Evolutionary conservation across 64 coral and sea anemone genomes (phyloP).

Genomic region (Actinia tenebrosa): DNA sequence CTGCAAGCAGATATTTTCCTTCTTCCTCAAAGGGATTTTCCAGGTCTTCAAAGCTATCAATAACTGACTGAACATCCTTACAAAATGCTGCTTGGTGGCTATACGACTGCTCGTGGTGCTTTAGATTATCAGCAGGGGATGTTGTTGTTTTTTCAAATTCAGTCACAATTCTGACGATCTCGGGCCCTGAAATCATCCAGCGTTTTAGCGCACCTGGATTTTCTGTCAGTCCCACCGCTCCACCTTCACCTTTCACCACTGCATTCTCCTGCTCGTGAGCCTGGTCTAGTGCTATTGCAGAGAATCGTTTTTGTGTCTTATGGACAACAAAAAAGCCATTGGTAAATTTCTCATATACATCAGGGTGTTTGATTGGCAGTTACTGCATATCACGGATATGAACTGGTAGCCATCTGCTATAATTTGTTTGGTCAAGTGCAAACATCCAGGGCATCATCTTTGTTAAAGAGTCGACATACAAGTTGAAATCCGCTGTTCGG

Average conservation of each 20-base stretch:
- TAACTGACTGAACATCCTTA: slow-evolving; percentile 26
- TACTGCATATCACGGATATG: slow-evolving; percentile 12
- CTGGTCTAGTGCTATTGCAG: slow-evolving; percentile 7
- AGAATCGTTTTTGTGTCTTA: slow-evolving; percentile 41
- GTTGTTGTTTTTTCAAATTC: slow-evolving; percentile 28
- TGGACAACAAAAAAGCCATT: slow-evolving; percentile 37
- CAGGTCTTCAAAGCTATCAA: slow-evolving; percentile 35
- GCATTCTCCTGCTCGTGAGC: slow-evolving; percentile 28
- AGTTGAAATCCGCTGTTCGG: slow-evolving; percentile 19
- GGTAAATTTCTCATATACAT: slow-evolving; percentile 33
- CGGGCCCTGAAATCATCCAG: slow-evolving; percentile 38
- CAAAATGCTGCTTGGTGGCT: slow-evolving; percentile 27
- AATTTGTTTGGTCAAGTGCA: slow-evolving; percentile 24
- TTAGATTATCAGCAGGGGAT: not conserved
- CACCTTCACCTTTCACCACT: slow-evolving; percentile 47
- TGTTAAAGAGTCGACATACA: slow-evolving; percentile 14
- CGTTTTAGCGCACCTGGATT: slow-evolving; percentile 26
- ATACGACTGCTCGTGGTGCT: slow-evolving; percentile 29
- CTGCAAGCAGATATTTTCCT: slow-evolving; percentile 26
- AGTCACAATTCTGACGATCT: slow-evolving; percentile 33
- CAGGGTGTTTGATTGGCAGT: slow-evolving; percentile 19
- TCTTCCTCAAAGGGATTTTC: slow-evolving; percentile 31
- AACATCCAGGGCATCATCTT: slow-evolving; percentile 30
- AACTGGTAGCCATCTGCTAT: slow-evolving; percentile 19
- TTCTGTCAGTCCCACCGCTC: slow-evolving; percentile 37